A percentile compares a stretch with the other conserved stretches of the same genome.
Evolutionary conservation across 2,113 vertebrate genomes (phyloP).

Genomic region (Lampris incognitus): DNA sequence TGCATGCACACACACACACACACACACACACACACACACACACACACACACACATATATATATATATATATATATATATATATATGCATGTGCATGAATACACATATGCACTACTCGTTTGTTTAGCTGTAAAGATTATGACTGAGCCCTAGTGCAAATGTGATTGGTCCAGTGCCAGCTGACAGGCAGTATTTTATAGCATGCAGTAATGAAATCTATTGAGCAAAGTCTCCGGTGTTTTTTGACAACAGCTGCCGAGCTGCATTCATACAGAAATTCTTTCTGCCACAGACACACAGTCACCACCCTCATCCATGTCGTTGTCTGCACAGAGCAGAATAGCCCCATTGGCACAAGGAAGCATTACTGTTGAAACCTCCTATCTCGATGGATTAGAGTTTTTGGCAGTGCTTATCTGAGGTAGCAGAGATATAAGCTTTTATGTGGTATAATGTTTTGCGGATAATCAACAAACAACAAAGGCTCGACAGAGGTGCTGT

Average conservation of each 20-base stretch:
- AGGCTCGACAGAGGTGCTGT: constrained; percentile 10
- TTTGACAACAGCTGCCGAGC: constrained; percentile 26
- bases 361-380: constrained; percentile 10
- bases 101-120: constrained; percentile 3
- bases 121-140: not conserved
- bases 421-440: constrained; percentile 4
- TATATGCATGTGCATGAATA: constrained; percentile 7
- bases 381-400: constrained; percentile 44
- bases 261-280: constrained; percentile 6
- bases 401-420: not conserved
- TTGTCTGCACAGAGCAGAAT: not conserved
- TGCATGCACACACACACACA: constrained; percentile 1
- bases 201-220: constrained; percentile 23
- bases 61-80: not conserved
- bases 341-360: constrained; percentile 16
- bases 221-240: constrained; percentile 27
- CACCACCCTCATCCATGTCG: constrained; percentile 8
- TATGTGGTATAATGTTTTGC: constrained; percentile 28
- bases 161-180: not conserved
- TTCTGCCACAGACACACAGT: constrained; percentile 6
- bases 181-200: constrained; percentile 8
- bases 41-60: too few species aligned
- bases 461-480: constrained; percentile 33
- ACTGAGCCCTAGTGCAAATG: not conserved
- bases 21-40: constrained; percentile 15